Base-by-base conservation (phyloP, 2,113 vertebrate species). In the Galemys pyrenaicus region DNA sequence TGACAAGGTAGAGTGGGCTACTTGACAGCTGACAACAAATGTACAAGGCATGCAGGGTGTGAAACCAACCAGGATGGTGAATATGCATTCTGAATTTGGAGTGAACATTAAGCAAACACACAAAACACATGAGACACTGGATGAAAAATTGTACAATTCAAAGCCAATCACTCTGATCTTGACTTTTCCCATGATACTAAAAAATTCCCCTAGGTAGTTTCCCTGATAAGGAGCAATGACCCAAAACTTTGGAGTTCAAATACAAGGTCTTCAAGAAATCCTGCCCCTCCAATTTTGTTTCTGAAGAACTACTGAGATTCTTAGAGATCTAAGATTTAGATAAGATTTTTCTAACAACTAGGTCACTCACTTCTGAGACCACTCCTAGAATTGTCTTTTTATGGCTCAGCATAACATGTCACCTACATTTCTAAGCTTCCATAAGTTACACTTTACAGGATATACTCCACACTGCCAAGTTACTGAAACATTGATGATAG, bases 291-390 rank as follows among this genome's bases (percentile, higher is more conserved):
- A n/a, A 7, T 30, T 67, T n/a, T 54, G 37, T 83, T 8, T 46
- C 37, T 81, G 19, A 70, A 51, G 35, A 79, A n/a, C 22, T 37
- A 24, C 4, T 91, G 54, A 32, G 81, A 62, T 78, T 87, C 22
- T 95, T 74, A 58, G 86, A 81, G 11, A 58, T 41, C 26, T 77
- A 30, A 37, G 41, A 64, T 37, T 39, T 56, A 46, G 9, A 8
- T 26, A 41, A 62, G 6, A 68, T 26, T 35, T 95, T 83, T 44
- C 22, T 84, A 91, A 46, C 80, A 51, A 44, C 10, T 82, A 28
- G 65, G 39, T 87, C 60, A 58, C 68, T 87, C 39, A 32, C 32
- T 89, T 80, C 20, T 77, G 75, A 95, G 84, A 58, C 26, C 7
- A 39, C 20, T 26, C n/a, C 30, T 41, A 39, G 0, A 39, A 28